Conservation (phyloP, 2,888 invertebrate genomes). For the Drosophila falleni region DNA sequence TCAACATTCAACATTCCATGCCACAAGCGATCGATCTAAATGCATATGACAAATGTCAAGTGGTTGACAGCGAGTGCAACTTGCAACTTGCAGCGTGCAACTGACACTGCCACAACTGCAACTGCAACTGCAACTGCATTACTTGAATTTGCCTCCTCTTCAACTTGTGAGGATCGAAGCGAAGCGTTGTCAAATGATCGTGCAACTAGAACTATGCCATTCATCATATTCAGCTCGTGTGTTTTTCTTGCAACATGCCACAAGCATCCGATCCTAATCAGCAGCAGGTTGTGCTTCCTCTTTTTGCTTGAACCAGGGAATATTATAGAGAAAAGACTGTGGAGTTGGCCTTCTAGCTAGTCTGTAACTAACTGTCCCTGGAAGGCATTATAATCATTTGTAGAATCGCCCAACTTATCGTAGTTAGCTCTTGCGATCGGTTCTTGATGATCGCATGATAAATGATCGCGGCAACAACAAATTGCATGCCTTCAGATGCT, state of each 20-base stretch:
- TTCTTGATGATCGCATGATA: neutral
- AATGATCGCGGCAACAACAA: neutral
- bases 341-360: neutral
- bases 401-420: neutral
- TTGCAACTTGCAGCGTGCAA: conserved; percentile 1
- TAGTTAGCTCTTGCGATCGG: neutral
- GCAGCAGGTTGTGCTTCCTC: conserved; percentile 10
- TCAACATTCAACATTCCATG: conserved; percentile 10
- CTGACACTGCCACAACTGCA: neutral
- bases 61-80: conserved; percentile 28
- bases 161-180: conserved; percentile 1
- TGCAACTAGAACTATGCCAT: conserved; percentile 14
- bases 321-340: neutral
- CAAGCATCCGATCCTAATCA: conserved; percentile 9
- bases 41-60: conserved; percentile 51
- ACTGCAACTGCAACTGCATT: conserved; percentile 2
- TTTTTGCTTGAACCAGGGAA: neutral
- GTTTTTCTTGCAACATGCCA: conserved; percentile 17
- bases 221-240: conserved; percentile 3
- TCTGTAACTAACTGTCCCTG: neutral
- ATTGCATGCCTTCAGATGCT: neutral
- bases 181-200: conserved; percentile 8
- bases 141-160: neutral
- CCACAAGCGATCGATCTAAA: conserved; percentile 24
- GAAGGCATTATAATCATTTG: neutral